Evolutionary conservation across 2,113 vertebrate species (phyloP), one percentile per base, ranked within the genome.

Genomic region (Pitta sordida): DNA sequence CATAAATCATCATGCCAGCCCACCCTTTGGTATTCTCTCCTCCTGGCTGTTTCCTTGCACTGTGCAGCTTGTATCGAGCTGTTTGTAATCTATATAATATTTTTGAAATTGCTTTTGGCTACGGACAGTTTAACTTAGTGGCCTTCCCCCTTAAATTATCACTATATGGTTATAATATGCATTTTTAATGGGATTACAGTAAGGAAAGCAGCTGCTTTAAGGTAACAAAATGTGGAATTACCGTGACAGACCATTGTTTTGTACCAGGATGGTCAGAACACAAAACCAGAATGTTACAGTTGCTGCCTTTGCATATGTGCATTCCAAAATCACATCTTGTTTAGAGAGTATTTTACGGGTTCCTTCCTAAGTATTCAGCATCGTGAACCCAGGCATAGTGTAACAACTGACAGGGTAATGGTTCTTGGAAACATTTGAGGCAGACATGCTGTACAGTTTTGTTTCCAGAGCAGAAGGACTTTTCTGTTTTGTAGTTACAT

Each of bases 171-270:
- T 92, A 52, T 44, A 68, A 63, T 86, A 59, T 7, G 4, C 30
- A 24, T 65, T 78, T 96, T 96, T 93, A 94, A 95, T 96, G 73
- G 55, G 44, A 86, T 97, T 96, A 80, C 44, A 91, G 82, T 93
- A 94, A 96, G 73, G 71, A 96, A 95, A 96, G 74, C 91, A 94
- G 59, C 68, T 94, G 94, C 41, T 96, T 96, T 95, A 96, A 41
- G 74, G 64, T 96, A 97, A 97, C 92, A 91, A 94, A 96, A 84
- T 96, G 69, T 26, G 49, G 77, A 92, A 95, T 96, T 95, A 93
- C 39, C 53, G 23, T 6, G 65, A 41, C 65, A 95, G 88, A 53
- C 41, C 60, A 46, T 71, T 94, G 56, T 87, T 96, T 68, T 95
- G 29, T 36, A 48, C 37, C 58, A 88, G 32, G 74, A 59, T 71